phyloP scores from a whole-genome alignment of 2,888 invertebrate genomes.

The Lysandra coridon region DNA sequence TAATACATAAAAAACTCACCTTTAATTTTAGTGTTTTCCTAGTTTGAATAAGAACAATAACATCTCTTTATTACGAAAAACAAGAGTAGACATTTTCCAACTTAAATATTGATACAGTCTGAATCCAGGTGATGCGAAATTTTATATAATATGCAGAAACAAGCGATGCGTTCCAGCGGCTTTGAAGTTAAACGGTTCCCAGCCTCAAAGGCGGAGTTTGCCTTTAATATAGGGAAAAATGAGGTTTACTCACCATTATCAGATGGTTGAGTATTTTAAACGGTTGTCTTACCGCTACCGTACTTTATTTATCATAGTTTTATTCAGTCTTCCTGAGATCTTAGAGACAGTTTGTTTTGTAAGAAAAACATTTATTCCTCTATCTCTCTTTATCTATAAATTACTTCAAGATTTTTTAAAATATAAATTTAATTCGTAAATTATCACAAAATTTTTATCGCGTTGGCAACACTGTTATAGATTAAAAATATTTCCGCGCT shows the following conservation, averaged over 20 bases:
- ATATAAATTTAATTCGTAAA: background rate
- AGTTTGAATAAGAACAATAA: background rate
- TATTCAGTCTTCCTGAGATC: background rate
- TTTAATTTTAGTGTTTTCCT: background rate
- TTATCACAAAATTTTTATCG: background rate
- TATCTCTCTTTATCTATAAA: background rate
- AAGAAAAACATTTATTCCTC: background rate
- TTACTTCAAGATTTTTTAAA: too few relatives aligned
- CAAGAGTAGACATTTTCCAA: background rate
- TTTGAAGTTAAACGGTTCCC: constrained; percentile 29
- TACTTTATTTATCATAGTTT: constrained; percentile 1
- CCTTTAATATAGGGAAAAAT: constrained; percentile 37
- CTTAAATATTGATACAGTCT: constrained; percentile 14
- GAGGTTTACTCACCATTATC: constrained; percentile 33
- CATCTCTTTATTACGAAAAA: background rate
- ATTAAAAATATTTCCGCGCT: background rate
- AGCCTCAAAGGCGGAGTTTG: constrained; percentile 35
- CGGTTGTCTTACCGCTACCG: background rate
- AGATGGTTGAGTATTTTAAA: constrained; percentile 26
- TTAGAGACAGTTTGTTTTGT: background rate
- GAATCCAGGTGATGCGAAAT: constrained; percentile 21
- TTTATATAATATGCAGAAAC: constrained; percentile 30
- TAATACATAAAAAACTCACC: too few relatives aligned
- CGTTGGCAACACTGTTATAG: background rate
- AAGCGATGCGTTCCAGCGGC: constrained; percentile 29